Conservation (phyloP, 2,797 vertebrate species). For the Ara ararauna region DNA sequence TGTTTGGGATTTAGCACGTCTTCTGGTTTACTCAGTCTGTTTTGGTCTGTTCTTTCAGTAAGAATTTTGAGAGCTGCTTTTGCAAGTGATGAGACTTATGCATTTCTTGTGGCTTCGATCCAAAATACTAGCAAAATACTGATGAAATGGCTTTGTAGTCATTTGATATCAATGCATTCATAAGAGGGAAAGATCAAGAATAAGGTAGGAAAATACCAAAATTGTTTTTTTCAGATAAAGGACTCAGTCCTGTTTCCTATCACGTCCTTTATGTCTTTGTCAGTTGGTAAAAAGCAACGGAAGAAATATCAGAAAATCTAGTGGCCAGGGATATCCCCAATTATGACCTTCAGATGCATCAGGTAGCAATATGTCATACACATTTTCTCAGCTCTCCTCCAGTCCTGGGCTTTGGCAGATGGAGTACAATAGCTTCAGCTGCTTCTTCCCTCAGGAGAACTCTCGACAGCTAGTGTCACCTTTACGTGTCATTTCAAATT, state of each 20-base stretch:
- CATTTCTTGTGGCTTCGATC: not conserved
- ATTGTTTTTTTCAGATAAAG: not conserved
- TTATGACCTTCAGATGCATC: not conserved
- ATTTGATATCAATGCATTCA: not conserved
- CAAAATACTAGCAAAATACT: not conserved
- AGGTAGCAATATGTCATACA: accelerated
- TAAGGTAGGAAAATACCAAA: not conserved
- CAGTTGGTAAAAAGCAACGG: not conserved
- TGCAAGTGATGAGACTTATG: not conserved
- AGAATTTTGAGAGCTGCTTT: not conserved
- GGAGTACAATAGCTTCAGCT: not conserved
- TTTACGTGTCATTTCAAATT: not conserved
- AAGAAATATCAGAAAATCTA: not conserved
- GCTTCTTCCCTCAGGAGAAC: not conserved
- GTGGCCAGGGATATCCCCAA: not conserved
- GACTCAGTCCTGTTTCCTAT: not conserved
- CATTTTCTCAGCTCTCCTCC: not conserved
- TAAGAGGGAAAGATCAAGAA: not conserved
- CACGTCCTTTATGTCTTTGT: not conserved
- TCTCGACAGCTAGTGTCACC: not conserved
- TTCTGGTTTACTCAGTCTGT: not conserved
- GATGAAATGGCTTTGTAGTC: not conserved
- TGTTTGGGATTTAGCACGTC: accelerated
- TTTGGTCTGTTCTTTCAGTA: not conserved
- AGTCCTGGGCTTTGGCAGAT: not conserved